Evolutionary conservation across 2,113 vertebrate species (phyloP).

Genomic region (Vanacampus margaritifer): DNA sequence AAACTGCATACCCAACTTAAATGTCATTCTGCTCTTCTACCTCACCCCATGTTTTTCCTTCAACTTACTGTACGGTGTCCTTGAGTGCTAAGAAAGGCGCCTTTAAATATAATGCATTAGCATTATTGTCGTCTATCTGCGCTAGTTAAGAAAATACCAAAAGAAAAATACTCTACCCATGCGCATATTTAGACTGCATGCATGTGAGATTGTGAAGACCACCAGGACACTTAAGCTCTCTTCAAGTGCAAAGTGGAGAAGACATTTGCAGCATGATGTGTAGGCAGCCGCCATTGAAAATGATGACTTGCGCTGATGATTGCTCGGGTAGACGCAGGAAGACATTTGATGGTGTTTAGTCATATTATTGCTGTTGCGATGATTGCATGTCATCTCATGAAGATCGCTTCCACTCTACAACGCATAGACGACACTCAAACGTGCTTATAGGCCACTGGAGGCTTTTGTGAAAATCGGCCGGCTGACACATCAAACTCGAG

Average conservation of each 20-base stretch:
- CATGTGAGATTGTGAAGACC: constrained; percentile 20
- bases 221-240: constrained; percentile 31
- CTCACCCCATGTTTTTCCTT: too few relatives aligned
- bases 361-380: not conserved
- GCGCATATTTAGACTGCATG: too few relatives aligned
- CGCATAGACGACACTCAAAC: constrained; percentile 23
- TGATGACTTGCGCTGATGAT: constrained; percentile 23
- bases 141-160: too few relatives aligned
- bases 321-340: constrained; percentile 7
- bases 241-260: constrained; percentile 20
- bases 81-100: too few relatives aligned
- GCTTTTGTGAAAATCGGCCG: constrained; percentile 13
- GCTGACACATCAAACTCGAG: not conserved
- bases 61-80: too few relatives aligned
- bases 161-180: too few relatives aligned
- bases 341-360: constrained; percentile 8
- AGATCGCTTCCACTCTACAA: constrained; percentile 2
- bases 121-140: too few relatives aligned
- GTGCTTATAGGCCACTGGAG: constrained; percentile 11
- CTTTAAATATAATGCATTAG: too few relatives aligned
- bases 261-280: constrained; percentile 1
- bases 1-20: too few relatives aligned
- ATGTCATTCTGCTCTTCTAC: too few relatives aligned
- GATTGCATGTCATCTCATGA: constrained; percentile 10
- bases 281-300: constrained; percentile 31